Conservation (phyloP, 2,888 invertebrate genomes). For the Parnassius mnemosyne region DNA sequence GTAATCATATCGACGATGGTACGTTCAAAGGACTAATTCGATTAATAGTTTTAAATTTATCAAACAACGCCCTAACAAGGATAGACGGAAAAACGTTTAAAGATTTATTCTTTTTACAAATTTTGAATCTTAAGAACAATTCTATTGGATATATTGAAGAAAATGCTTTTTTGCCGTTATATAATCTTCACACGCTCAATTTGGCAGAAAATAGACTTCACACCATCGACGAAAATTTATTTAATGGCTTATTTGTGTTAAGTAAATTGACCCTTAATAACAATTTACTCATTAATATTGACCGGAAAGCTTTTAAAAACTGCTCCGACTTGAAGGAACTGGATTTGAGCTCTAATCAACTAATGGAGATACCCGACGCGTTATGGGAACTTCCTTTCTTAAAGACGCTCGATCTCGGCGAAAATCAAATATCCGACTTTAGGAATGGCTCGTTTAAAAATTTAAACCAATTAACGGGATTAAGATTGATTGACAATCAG, state of each 20-base stretch:
- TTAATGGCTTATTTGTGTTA: conserved; percentile 91
- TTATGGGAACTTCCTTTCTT: conserved; percentile 89
- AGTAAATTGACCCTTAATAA: conserved; percentile 92
- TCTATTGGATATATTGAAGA: conserved; percentile 94
- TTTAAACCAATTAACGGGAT: conserved; percentile 91
- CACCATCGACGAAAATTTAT: conserved; percentile 88
- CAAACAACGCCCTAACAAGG: conserved; percentile 91
- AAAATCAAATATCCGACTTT: conserved; percentile 92
- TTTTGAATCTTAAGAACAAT: conserved; percentile 91
- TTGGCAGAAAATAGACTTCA: conserved; percentile 92
- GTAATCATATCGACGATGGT: conserved; percentile 90
- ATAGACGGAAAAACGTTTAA: conserved; percentile 92
- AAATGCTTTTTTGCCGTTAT: conserved; percentile 91
- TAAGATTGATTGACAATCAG: conserved; percentile 94
- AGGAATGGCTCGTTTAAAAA: conserved; percentile 92
- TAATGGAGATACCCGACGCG: conserved; percentile 90
- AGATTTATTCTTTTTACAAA: conserved; percentile 92
- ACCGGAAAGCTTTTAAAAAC: conserved; percentile 91
- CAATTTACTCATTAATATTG: conserved; percentile 89
- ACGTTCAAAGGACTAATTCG: conserved; percentile 92
- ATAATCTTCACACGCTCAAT: conserved; percentile 93
- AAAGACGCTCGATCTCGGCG: conserved; percentile 93
- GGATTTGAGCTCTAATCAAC: conserved; percentile 92
- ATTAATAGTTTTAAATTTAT: conserved; percentile 90
- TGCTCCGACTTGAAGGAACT: conserved; percentile 93